phyloP scores from a whole-genome alignment of 2,113 vertebrate species.

The Peromyscus polionotus region DNA sequence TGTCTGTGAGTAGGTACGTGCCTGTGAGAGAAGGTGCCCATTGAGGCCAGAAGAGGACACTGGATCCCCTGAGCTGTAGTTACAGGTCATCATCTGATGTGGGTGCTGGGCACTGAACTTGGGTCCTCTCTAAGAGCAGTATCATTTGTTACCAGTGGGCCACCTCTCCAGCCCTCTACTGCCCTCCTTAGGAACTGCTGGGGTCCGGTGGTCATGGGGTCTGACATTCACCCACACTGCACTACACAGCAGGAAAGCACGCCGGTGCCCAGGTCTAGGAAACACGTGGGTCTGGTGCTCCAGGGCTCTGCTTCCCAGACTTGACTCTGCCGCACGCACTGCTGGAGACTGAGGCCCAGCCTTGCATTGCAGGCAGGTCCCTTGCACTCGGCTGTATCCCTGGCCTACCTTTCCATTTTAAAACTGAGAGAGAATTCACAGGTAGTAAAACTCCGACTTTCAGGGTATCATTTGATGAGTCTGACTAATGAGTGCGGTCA shows the following conservation, averaged over 20 bases:
- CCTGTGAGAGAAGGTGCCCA: not conserved
- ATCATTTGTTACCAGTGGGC: not conserved
- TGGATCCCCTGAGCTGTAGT: not conserved
- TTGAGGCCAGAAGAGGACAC: not conserved
- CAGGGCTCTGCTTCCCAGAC: not conserved
- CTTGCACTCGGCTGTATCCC: not conserved
- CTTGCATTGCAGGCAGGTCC: not conserved
- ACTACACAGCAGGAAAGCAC: not conserved
- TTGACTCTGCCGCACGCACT: not conserved
- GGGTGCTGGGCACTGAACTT: not conserved
- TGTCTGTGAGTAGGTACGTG: not conserved
- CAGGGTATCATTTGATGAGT: constrained; percentile 12
- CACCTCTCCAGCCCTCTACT: not conserved
- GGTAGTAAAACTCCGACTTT: constrained; percentile 24
- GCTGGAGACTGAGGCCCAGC: not conserved
- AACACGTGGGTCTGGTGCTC: not conserved
- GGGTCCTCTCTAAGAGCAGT: not conserved
- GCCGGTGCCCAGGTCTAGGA: not conserved
- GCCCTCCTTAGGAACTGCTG: not conserved
- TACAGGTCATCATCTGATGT: not conserved
- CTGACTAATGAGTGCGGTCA: not conserved
- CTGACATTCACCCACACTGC: not conserved
- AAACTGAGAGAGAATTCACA: constrained; percentile 28
- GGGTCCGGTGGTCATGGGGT: not conserved
- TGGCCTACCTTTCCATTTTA: not conserved